Evolutionary conservation across 2,113 vertebrate genomes (phyloP).

Genomic region (Gambusia affinis): DNA sequence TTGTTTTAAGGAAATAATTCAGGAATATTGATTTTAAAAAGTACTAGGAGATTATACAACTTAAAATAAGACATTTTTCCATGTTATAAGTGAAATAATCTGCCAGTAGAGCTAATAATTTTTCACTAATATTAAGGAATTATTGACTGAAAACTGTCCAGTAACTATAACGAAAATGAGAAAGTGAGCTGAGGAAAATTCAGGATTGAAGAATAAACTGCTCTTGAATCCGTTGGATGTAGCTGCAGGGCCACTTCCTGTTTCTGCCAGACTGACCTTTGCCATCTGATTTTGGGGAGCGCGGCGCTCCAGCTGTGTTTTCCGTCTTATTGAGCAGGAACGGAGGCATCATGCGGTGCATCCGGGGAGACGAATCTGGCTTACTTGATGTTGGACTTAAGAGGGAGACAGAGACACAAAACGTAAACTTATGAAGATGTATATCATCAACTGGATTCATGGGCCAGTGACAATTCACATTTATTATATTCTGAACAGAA

Average conservation of each 20-base stretch:
- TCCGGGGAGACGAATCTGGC: conserved; percentile 91
- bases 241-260: neutral
- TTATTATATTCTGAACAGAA: too few relatives aligned
- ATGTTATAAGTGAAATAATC: too few relatives aligned
- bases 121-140: too few relatives aligned
- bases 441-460: too few relatives aligned
- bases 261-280: conserved; percentile 82
- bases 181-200: neutral
- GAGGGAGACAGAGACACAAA: conserved; percentile 29
- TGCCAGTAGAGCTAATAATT: too few relatives aligned
- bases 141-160: neutral
- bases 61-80: too few relatives aligned
- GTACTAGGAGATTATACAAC: too few relatives aligned
- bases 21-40: too few relatives aligned
- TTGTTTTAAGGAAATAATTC: too few relatives aligned
- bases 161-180: neutral
- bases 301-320: conserved; percentile 68
- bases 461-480: too few relatives aligned
- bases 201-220: neutral
- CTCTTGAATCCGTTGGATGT: neutral
- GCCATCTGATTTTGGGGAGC: conserved; percentile 85
- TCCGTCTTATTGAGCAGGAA: conserved; percentile 86
- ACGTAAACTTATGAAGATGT: neutral
- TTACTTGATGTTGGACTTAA: conserved; percentile 88
- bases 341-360: conserved; percentile 87